Conservation (phyloP, 2,797 vertebrate species). For the Denticeps clupeoides region DNA sequence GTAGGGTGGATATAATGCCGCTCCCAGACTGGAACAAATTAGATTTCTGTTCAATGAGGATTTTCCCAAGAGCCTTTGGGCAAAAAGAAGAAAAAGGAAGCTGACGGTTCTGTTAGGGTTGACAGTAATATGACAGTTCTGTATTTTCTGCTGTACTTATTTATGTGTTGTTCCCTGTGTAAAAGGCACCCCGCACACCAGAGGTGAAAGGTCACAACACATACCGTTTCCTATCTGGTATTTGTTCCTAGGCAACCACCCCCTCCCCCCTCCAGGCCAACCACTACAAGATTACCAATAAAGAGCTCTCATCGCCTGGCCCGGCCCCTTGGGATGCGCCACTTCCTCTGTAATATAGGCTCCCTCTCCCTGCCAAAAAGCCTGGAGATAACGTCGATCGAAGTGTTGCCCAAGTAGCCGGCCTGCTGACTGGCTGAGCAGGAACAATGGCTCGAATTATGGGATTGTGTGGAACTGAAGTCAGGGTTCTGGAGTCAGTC, state of each 20-base stretch:
- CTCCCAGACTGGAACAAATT: not conserved
- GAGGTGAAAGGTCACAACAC: slow-evolving; percentile 1
- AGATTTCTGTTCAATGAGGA: not conserved
- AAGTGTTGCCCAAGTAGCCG: too few species aligned
- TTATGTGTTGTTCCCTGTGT: not conserved
- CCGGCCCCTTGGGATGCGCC: too few species aligned
- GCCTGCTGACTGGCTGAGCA: too few species aligned
- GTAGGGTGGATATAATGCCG: not conserved
- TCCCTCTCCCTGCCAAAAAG: too few species aligned
- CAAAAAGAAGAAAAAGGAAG: not conserved
- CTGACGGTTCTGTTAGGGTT: not conserved
- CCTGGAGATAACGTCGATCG: too few species aligned
- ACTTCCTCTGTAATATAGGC: too few species aligned
- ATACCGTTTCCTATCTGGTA: not conserved
- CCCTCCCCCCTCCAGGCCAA: not conserved
- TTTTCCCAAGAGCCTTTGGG: not conserved
- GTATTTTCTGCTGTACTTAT: not conserved
- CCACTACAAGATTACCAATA: too few species aligned
- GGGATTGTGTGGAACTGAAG: too few species aligned
- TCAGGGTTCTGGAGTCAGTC: too few species aligned
- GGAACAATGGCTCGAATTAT: too few species aligned
- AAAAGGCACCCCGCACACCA: too few species aligned
- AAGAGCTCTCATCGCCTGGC: too few species aligned
- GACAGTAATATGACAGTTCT: not conserved
- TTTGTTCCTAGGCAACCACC: not conserved